Percentiles rank a stretch among this genome's conserved stretches.
These are phyloP conservation scores for Ficedula albicollis DNA, from an alignment of 2,797 vertebrate genomes.

Conservation along the genomic window DNA sequence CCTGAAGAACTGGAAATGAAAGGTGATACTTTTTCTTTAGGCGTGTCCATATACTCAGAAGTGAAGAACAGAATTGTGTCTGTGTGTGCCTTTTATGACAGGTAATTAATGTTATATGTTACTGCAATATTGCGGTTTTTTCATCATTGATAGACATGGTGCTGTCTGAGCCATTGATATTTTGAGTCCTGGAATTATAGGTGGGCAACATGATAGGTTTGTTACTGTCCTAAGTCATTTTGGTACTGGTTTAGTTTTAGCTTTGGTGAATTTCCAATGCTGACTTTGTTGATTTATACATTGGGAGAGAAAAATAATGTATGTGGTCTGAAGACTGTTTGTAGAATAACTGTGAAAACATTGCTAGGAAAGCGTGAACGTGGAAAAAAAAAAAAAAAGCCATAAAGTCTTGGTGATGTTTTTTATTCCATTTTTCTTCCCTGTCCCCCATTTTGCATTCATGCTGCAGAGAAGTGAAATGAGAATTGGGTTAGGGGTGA, in stretches of 20 bases:
- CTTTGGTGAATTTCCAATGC: not conserved
- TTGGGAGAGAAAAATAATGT: not conserved
- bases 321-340: not conserved
- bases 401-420: not conserved
- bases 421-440: not conserved
- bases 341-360: not conserved
- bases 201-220: not conserved
- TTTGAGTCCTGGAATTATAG: not conserved
- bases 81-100: not conserved
- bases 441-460: not conserved
- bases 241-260: not conserved
- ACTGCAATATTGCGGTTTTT: not conserved
- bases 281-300: not conserved
- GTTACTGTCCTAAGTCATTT: not conserved
- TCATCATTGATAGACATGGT: not conserved
- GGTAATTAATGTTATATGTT: not conserved
- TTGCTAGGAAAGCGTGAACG: not conserved
- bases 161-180: not conserved
- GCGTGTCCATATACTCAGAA: not conserved
- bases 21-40: not conserved
- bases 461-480: not conserved
- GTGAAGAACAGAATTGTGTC: not conserved
- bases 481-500: not conserved
- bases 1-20: not conserved
- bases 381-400: not conserved